These are phyloP conservation scores for Nesidiocoris tenuis DNA, from an alignment of 2,888 invertebrate genomes.

Conservation along the genomic window DNA sequence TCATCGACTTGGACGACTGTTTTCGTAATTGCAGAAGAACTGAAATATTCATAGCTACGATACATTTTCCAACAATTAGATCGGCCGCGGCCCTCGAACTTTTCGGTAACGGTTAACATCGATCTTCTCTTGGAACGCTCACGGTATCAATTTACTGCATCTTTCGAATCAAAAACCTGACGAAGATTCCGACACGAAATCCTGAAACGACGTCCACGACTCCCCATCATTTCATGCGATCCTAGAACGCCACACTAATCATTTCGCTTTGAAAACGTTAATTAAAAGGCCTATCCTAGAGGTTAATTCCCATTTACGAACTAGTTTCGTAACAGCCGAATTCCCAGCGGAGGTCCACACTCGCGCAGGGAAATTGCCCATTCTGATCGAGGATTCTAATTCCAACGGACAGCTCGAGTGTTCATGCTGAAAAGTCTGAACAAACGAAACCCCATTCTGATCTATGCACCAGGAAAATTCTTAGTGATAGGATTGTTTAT, in stretches of 20 bases:
- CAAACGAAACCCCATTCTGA: no score
- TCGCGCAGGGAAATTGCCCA: neutral
- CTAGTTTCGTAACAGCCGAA: neutral
- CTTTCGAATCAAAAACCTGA: neutral
- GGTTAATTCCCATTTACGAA: neutral
- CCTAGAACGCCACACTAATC: slow-evolving; percentile 1
- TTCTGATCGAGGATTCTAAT: neutral
- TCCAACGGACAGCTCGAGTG: neutral
- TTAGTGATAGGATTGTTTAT: no score
- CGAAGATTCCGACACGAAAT: slow-evolving; percentile 33
- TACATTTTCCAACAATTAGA: no score
- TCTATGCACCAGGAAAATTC: no score
- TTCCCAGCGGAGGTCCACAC: neutral
- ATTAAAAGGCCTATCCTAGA: slow-evolving; percentile 18
- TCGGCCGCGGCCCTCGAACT: no score
- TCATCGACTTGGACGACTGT: no score
- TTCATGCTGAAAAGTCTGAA: no score
- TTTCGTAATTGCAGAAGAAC: no score
- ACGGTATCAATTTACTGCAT: neutral
- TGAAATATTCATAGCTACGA: no score
- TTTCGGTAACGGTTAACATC: no score
- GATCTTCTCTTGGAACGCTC: no score
- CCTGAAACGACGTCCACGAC: slow-evolving; percentile 26
- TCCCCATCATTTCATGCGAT: slow-evolving; percentile 25
- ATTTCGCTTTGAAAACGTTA: slow-evolving; percentile 9